phyloP scores from a whole-genome alignment of 2,888 invertebrate species.

The Tortricodes alternella region DNA sequence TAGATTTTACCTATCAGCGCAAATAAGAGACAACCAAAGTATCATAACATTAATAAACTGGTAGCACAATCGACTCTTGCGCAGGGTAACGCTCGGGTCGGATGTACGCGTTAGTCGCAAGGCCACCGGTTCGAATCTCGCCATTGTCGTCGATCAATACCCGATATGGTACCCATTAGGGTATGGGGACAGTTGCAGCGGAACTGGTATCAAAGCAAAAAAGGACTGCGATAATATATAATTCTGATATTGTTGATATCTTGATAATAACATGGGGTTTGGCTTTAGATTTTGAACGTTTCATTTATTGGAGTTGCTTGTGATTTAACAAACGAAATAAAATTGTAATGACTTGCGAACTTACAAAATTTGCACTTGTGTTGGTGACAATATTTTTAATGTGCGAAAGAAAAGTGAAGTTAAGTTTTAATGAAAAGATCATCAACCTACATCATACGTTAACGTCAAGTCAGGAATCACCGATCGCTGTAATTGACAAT shows the following conservation, averaged over 20 bases:
- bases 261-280: too few relatives aligned
- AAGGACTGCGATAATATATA: too few relatives aligned
- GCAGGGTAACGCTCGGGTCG: conserved; percentile 48
- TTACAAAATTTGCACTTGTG: too few relatives aligned
- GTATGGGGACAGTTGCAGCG: conserved; percentile 8
- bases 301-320: too few relatives aligned
- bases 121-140: conserved; percentile 54
- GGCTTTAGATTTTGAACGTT: too few relatives aligned
- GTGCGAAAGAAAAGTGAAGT: too few relatives aligned
- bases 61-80: conserved; percentile 35
- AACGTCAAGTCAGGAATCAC: not conserved
- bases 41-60: not conserved
- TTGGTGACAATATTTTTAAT: too few relatives aligned
- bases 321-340: too few relatives aligned
- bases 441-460: not conserved
- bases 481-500: not conserved
- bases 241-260: too few relatives aligned
- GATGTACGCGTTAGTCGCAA: conserved; percentile 70
- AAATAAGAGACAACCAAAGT: too few relatives aligned
- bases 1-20: too few relatives aligned
- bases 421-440: not conserved
- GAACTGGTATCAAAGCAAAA: not conserved
- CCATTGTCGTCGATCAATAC: conserved; percentile 47
- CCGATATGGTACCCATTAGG: conserved; percentile 25
- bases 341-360: too few relatives aligned